A percentile compares a stretch with the other conserved stretches of the same genome.
phyloP scores from a whole-genome alignment of 2,797 vertebrate genomes.

The Decapterus maruadsi region DNA sequence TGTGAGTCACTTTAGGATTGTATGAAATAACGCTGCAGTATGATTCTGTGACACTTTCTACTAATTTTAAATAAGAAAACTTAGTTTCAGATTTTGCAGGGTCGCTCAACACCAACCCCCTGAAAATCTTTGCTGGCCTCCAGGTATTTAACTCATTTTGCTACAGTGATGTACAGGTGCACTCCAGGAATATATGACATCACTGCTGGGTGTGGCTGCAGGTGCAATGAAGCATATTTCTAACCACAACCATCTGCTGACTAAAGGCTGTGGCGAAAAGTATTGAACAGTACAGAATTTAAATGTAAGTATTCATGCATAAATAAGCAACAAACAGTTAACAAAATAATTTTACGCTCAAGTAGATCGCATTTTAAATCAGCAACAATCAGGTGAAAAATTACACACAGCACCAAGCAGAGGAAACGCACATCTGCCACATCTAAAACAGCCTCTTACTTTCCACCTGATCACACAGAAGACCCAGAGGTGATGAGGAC shows the following conservation, averaged over 20 bases:
- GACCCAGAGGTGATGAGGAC: neutral
- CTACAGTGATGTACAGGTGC: neutral
- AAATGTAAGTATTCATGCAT: neutral
- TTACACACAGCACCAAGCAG: neutral
- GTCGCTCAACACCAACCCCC: neutral
- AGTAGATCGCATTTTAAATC: neutral
- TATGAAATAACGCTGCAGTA: too few species aligned
- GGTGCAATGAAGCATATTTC: neutral
- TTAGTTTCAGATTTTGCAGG: neutral
- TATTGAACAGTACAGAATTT: neutral
- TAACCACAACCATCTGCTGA: neutral
- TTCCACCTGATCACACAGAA: neutral
- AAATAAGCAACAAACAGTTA: neutral
- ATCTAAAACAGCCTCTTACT: neutral
- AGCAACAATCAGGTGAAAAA: neutral
- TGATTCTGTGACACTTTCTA: too few species aligned
- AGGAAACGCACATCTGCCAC: neutral
- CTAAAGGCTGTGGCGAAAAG: neutral
- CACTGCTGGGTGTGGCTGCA: neutral
- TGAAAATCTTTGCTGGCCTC: neutral
- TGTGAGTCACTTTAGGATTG: too few species aligned
- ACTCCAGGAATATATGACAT: neutral
- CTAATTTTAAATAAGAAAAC: neutral
- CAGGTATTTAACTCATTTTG: neutral
- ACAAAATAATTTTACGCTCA: neutral